phyloP scores from a whole-genome alignment of 2,113 vertebrate species.

The Pollachius pollachius region DNA sequence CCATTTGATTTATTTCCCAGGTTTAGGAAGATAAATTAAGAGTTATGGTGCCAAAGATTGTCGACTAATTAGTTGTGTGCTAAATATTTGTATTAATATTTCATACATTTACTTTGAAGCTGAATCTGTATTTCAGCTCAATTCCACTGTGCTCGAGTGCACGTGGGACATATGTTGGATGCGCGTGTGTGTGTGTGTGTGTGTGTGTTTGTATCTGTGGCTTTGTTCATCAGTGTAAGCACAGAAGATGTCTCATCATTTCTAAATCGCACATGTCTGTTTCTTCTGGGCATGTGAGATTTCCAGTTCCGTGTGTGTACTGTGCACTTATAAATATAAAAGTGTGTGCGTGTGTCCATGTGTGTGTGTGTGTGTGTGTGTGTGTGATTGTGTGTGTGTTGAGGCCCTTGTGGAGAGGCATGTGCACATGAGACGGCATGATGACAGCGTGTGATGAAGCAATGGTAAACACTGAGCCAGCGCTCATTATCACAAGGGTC shows the following conservation, averaged over 20 bases:
- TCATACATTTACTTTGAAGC: slow-evolving; percentile 24
- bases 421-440: slow-evolving; percentile 54
- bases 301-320: background rate
- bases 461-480: slow-evolving; percentile 62
- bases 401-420: slow-evolving; percentile 49
- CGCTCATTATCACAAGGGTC: slow-evolving; percentile 61
- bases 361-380: slow-evolving; percentile 2
- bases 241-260: background rate
- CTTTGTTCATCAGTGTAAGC: background rate
- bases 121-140: background rate
- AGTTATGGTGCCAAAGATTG: slow-evolving; percentile 44
- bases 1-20: slow-evolving; percentile 42
- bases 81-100: slow-evolving; percentile 57
- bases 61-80: slow-evolving; percentile 49
- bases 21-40: slow-evolving; percentile 69
- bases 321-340: slow-evolving; percentile 1
- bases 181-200: slow-evolving; percentile 15
- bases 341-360: slow-evolving; percentile 11
- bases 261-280: background rate
- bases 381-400: slow-evolving; percentile 12
- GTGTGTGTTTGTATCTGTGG: background rate
- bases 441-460: slow-evolving; percentile 67
- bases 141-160: background rate
- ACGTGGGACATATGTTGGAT: background rate
- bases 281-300: background rate